Evolutionary conservation across 2,888 invertebrate species (phyloP), one percentile per base, ranked within the genome.

Genomic region (Watsonalla cultraria): DNA sequence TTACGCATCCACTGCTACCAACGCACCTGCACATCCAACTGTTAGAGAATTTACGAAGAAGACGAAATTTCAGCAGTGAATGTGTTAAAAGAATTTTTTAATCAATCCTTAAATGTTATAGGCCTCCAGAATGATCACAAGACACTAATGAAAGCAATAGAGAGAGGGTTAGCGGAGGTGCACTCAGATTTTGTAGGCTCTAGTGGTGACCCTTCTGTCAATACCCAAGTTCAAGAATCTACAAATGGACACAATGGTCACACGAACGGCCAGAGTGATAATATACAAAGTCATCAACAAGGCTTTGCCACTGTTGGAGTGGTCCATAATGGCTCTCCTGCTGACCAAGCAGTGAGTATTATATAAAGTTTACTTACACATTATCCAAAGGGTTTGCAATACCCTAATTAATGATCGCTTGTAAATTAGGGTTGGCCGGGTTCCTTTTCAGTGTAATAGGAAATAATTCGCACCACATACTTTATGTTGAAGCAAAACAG

Each of bases 41-140:
- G n/a, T n/a, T n/a, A n/a, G n/a, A n/a, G n/a, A n/a, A n/a, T n/a
- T n/a, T n/a, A n/a, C n/a, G n/a, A n/a, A n/a, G n/a, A n/a, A n/a
- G n/a, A n/a, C n/a, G n/a, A n/a, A n/a, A n/a, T n/a, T n/a, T n/a
- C n/a, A n/a, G n/a, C n/a, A n/a, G n/a, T n/a, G n/a, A n/a, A n/a
- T n/a, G n/a, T n/a, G n/a, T 24, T 24, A 24, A 24, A 24, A 24
- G 1, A 4, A 4, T 24, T 2, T 24, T 24, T 24, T 24, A 24
- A 24, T 1, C 24, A 24, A 24, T 2, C 24, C 24, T n/a, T 2
- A 24, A 24, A 2, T 24, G 50, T 68, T 74, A 9, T 71, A 96
- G 96, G 95, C 78, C 90, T 98, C 15, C 96, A 95, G 84, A 98
- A 98, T 87, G 98, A 99, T 82, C 95, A 96, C 75, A 96, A 95